Percentiles rank a stretch among this genome's conserved stretches.
phyloP scores from a whole-genome alignment of 2,113 vertebrate genomes.

The Emydura subglobosa region DNA sequence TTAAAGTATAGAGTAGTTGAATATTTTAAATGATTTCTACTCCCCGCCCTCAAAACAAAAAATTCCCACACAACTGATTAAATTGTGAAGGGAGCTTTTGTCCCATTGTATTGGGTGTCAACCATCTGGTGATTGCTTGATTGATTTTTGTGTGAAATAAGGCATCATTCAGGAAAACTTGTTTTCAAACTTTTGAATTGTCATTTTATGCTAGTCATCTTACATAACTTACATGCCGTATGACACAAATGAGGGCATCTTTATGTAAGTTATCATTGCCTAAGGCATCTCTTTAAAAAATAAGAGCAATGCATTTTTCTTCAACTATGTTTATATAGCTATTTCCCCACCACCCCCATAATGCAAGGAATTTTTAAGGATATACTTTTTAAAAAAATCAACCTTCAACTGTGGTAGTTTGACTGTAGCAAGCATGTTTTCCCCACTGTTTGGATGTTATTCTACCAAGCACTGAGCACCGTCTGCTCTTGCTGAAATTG shows the following conservation, averaged over 20 bases:
- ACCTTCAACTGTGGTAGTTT: neutral
- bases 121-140: neutral
- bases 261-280: slow-evolving; percentile 67
- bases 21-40: neutral
- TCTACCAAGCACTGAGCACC: rapidly evolving
- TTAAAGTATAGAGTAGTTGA: neutral
- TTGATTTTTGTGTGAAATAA: neutral
- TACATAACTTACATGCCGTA: slow-evolving; percentile 39
- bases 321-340: neutral
- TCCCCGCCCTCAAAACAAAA: neutral
- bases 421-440: neutral
- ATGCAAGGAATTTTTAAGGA: neutral
- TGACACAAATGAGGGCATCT: slow-evolving; percentile 39
- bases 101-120: neutral
- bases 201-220: slow-evolving; percentile 22
- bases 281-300: slow-evolving; percentile 45
- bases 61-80: neutral
- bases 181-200: slow-evolving; percentile 1
- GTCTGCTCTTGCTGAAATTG: neutral
- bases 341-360: neutral
- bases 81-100: neutral
- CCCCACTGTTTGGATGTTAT: neutral
- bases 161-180: neutral
- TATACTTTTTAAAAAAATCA: slow-evolving; percentile 7
- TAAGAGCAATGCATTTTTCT: slow-evolving; percentile 50